Conservation (phyloP, 2,113 vertebrate species). For the Glaucidium brasilianum region DNA sequence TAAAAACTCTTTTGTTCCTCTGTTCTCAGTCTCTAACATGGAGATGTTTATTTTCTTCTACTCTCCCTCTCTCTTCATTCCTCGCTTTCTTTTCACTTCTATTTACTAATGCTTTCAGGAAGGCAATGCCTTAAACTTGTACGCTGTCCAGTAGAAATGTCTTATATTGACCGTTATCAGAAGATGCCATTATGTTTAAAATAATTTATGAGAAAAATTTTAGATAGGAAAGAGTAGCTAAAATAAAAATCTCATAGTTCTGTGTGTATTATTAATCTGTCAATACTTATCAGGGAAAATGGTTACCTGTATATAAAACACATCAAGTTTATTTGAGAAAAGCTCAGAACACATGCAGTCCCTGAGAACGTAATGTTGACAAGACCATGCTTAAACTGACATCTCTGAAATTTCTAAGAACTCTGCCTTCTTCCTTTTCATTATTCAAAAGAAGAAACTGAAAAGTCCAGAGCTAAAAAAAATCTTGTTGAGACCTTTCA, state of each 20-base stretch:
- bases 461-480: not conserved
- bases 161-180: not conserved
- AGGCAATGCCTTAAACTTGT: not conserved
- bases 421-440: not conserved
- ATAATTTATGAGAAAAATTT: not conserved
- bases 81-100: not conserved
- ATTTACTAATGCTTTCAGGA: not conserved
- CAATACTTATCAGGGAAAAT: not conserved
- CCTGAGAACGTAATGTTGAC: not conserved
- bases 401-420: not conserved
- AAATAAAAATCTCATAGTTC: not conserved
- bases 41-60: not conserved
- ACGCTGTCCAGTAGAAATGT: rapidly evolving
- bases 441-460: not conserved
- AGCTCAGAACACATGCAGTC: not conserved
- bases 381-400: not conserved
- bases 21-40: not conserved
- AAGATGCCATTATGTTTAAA: not conserved
- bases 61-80: not conserved
- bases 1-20: constrained; percentile 13
- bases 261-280: not conserved
- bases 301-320: not conserved
- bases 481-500: not conserved
- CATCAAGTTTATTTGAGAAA: not conserved
- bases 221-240: not conserved